These are phyloP conservation scores for Apamea monoglypha DNA, from an alignment of 2,888 invertebrate species.

Conservation along the genomic window DNA sequence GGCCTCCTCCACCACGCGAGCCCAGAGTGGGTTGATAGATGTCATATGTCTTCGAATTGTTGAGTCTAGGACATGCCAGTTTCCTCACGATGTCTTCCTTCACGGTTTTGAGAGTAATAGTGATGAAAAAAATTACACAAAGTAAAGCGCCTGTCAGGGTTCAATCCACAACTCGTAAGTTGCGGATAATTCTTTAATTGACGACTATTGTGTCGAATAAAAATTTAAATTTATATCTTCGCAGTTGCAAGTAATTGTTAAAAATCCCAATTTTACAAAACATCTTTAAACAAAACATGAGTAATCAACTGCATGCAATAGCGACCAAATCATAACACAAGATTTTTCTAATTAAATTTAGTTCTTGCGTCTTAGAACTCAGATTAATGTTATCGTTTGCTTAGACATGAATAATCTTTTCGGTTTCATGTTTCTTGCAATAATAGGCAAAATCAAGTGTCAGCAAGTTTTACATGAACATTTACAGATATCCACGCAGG, in stretches of 20 bases:
- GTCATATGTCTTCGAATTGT: neutral
- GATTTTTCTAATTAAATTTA: conserved; percentile 62
- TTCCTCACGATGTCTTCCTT: too few species aligned
- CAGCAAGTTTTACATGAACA: conserved; percentile 28
- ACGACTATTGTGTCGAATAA: too few species aligned
- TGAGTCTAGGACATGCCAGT: neutral
- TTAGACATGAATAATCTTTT: conserved; percentile 44
- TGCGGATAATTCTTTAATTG: neutral
- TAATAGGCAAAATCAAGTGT: conserved; percentile 24
- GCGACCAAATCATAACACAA: conserved; percentile 61
- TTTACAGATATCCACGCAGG: conserved; percentile 30
- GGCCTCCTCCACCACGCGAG: neutral
- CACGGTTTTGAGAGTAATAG: too few species aligned
- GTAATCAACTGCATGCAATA: conserved; percentile 42
- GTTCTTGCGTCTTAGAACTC: conserved; percentile 24
- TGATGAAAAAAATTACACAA: neutral
- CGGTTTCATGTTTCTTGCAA: conserved; percentile 24
- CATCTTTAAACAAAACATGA: neutral
- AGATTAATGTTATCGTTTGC: conserved; percentile 52
- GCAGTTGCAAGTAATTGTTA: neutral
- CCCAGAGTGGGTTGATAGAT: neutral
- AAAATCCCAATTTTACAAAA: neutral
- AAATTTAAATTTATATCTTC: neutral
- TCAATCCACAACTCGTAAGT: neutral
- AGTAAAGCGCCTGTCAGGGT: neutral